Evolutionary conservation across 2,797 vertebrate species (phyloP), one percentile per base, ranked within the genome.

Genomic region (Peromyscus aztecus): DNA sequence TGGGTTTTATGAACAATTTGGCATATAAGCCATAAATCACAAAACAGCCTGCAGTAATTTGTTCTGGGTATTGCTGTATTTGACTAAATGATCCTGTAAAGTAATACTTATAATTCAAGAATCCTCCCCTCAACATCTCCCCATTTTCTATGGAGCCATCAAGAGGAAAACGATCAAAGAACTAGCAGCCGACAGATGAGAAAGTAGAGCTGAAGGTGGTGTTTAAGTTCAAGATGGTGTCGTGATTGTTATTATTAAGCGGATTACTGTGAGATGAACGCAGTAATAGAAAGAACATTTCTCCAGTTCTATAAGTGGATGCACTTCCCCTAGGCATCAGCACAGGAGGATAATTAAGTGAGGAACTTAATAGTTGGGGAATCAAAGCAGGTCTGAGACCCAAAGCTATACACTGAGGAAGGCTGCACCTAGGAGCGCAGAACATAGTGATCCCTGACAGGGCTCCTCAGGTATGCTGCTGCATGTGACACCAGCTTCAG

Each of bases 261-360:
- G 63, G 52, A 76, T 91, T 95, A 83, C 75, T 49, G 67, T 65
- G 86, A 87, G 80, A 96, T 87, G 69, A 90, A 91, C 87, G 59
- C 23, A 94, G 75, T 89, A 88, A 95, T 87, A 95, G 86, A 96
- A 93, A 83, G 67, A 94, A 73, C 78, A 83, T 95, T 97, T 94
- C 63, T 95, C 46, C 37, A 89, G 67, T 57, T 78, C 73, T 80
- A 57, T 86, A 86, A 69, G 69, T 10, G 16, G 75, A 89, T 80
- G 17, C 40, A 67, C 23, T 81, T 82, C 96, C 31, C 85, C 77
- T 37, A 89, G 85, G 89, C 29, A 34, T 2, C 57, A 75, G 69
- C 2, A 67, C 23, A 24, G 5, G 27, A 91, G 29, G 40, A 75
- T 77, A 89, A 76, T 43, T 76, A 43, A 89, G 69, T 59, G 82